phyloP scores from a whole-genome alignment of 2,797 vertebrate genomes.

The Rhynchonycteris naso region DNA sequence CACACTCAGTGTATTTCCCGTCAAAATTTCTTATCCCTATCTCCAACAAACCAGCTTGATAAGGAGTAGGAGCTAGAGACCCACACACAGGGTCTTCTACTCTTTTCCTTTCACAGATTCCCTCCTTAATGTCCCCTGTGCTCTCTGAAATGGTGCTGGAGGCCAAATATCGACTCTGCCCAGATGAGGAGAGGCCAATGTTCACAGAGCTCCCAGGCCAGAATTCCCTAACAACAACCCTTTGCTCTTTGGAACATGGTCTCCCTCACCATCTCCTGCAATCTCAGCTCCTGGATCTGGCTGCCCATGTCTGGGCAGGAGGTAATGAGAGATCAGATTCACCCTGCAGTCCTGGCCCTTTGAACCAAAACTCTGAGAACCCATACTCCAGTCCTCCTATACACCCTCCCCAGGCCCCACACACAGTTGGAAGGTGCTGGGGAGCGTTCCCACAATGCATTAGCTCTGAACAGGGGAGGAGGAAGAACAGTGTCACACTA shows the following conservation, averaged over 20 bases:
- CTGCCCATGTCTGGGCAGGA: neutral
- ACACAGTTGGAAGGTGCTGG: neutral
- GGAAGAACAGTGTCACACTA: neutral
- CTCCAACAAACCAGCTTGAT: constrained; percentile 19
- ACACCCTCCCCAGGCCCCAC: neutral
- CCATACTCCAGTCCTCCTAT: neutral
- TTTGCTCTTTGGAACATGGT: neutral
- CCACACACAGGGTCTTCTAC: neutral
- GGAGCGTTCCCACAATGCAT: constrained; percentile 64
- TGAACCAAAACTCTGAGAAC: neutral
- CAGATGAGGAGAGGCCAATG: neutral
- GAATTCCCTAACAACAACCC: neutral
- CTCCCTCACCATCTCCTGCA: neutral
- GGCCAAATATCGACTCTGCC: neutral
- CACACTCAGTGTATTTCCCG: neutral
- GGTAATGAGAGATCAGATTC: neutral
- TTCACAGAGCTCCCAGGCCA: neutral
- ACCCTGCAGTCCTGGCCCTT: neutral
- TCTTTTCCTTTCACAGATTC: neutral
- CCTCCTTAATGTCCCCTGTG: neutral
- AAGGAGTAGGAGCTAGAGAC: neutral
- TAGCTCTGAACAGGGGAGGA: constrained; percentile 32
- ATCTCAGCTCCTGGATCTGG: neutral
- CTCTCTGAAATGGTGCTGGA: neutral
- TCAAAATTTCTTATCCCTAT: neutral